phyloP scores from a whole-genome alignment of 1,140 invertebrate species.

The Parasteatoda tepidariorum region DNA sequence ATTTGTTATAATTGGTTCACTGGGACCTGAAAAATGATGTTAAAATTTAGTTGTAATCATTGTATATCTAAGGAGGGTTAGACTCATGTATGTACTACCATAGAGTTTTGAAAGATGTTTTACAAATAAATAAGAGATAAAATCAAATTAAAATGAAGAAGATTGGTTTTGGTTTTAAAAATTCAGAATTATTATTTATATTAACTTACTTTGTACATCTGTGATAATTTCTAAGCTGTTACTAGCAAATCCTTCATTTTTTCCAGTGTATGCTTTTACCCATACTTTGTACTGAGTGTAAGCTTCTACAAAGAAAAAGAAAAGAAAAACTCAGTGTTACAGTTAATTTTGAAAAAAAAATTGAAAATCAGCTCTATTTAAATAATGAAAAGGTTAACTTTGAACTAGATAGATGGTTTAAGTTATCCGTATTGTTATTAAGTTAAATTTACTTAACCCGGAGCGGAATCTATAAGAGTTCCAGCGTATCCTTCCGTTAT shows the following conservation, averaged over 20 bases:
- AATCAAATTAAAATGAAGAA: background rate
- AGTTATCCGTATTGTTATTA: no score
- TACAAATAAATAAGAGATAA: background rate
- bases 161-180: background rate
- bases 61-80: no score
- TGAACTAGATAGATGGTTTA: no score
- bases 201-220: conserved; percentile 74
- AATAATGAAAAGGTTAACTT: no score
- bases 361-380: no score
- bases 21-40: conserved; percentile 72
- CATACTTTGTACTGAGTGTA: conserved; percentile 87
- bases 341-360: no score
- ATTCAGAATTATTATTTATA: background rate
- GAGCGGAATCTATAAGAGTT: no score
- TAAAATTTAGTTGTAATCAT: background rate
- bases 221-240: conserved; percentile 79
- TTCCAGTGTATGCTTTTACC: conserved; percentile 82
- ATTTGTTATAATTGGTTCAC: conserved; percentile 83
- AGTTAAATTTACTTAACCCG: no score
- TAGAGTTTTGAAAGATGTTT: background rate
- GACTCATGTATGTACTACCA: no score
- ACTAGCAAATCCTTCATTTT: conserved; percentile 80
- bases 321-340: background rate
- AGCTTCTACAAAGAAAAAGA: conserved; percentile 74
- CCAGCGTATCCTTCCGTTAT: no score